Evolutionary conservation across 2,888 invertebrate species (phyloP).

Genomic region (Habroteleia sp.): DNA sequence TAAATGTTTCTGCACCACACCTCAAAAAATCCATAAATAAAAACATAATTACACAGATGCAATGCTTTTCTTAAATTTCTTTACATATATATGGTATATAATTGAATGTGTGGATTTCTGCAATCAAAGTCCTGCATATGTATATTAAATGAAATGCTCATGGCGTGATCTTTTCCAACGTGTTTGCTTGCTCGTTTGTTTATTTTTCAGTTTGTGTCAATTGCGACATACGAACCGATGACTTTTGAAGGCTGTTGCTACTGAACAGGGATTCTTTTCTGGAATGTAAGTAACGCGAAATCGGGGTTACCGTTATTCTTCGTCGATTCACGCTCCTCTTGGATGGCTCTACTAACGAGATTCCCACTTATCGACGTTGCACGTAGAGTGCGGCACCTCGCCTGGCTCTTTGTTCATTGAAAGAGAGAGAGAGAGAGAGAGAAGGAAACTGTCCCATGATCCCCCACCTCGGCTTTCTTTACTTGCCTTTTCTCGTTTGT

Average conservation of each 20-base stretch:
- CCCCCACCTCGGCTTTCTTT: conserved; percentile 10
- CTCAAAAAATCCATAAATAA: too few relatives aligned
- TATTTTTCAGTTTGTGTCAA: conserved; percentile 6
- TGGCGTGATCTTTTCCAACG: too few relatives aligned
- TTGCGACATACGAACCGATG: conserved; percentile 18
- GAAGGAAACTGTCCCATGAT: conserved; percentile 55
- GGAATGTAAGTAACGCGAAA: conserved; percentile 59
- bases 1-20: too few relatives aligned
- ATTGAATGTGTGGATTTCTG: too few relatives aligned
- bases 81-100: too few relatives aligned
- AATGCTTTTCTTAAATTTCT: too few relatives aligned
- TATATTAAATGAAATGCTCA: too few relatives aligned
- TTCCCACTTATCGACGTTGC: conserved; percentile 52
- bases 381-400: conserved; percentile 45
- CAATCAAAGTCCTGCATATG: too few relatives aligned
- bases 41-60: too few relatives aligned
- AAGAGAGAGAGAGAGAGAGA: too few relatives aligned
- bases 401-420: conserved; percentile 52
- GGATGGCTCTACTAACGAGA: conserved; percentile 61
- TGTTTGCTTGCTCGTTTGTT: conserved; percentile 6
- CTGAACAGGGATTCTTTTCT: conserved; percentile 52
- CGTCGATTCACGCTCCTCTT: conserved; percentile 59
- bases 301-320: conserved; percentile 59
- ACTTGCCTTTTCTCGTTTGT: conserved; percentile 16
- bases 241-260: conserved; percentile 35